phyloP scores from a whole-genome alignment of 2,797 vertebrate genomes.

The Hapalemur alaotrensis region DNA sequence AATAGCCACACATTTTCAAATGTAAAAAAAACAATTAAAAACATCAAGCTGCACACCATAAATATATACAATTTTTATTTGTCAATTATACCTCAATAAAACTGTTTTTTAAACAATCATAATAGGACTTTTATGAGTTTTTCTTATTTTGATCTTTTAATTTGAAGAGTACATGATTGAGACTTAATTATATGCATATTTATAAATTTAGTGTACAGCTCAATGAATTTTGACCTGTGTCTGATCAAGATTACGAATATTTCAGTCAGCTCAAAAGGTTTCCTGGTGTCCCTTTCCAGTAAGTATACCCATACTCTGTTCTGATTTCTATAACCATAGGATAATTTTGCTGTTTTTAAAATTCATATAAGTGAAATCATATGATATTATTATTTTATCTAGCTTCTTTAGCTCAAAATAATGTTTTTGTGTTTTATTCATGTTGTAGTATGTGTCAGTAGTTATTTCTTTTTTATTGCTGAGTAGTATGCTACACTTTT shows the following conservation, averaged over 20 bases:
- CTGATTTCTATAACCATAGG: not conserved
- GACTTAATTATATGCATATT: not conserved
- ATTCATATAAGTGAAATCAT: not conserved
- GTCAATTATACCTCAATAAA: not conserved
- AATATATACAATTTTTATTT: not conserved
- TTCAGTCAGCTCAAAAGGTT: not conserved
- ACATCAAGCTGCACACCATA: not conserved
- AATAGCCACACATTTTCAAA: not conserved
- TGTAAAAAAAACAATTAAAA: not conserved
- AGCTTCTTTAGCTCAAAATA: not conserved
- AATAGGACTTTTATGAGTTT: not conserved
- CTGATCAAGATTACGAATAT: not conserved
- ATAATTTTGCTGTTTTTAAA: not conserved
- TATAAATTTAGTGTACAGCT: not conserved
- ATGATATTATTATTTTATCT: not conserved
- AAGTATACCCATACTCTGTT: not conserved
- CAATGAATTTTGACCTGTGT: not conserved
- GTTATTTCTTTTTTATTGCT: not conserved
- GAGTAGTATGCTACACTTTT: not conserved
- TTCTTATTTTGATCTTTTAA: slow-evolving; percentile 1
- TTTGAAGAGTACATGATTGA: not conserved
- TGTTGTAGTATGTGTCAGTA: not conserved
- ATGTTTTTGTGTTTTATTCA: not conserved
- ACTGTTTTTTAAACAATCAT: not conserved
- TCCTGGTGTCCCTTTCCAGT: not conserved